Conservation (phyloP, 2,888 invertebrate species). For the Callinectes sapidus region DNA sequence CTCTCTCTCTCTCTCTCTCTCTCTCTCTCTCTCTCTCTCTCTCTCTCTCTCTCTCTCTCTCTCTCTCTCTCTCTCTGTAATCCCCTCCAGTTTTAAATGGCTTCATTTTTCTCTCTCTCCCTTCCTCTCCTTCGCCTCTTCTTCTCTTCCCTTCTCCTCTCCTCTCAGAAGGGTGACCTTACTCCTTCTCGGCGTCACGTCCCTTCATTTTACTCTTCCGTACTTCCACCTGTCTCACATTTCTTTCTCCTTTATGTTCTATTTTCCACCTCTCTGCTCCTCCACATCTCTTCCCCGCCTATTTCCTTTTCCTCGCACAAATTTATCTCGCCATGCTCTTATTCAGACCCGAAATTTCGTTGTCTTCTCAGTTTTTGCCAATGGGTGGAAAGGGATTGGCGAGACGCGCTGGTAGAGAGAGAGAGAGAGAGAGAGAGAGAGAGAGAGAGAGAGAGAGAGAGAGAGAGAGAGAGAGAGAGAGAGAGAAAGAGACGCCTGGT, state of each 20-base stretch:
- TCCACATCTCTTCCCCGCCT: not conserved
- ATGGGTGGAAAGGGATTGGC: conserved; percentile 15
- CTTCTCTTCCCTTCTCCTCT: not conserved
- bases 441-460: conserved; percentile 36
- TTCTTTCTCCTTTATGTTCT: conserved; percentile 16
- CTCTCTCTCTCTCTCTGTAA: conserved; percentile 42
- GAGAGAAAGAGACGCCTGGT: conserved; percentile 18
- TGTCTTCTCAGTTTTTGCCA: conserved; percentile 20
- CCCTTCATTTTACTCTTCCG: not conserved
- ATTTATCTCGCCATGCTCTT: not conserved
- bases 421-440: conserved; percentile 26
- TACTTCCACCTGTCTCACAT: conserved; percentile 19
- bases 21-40: conserved; percentile 50
- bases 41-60: conserved; percentile 45
- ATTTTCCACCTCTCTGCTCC: conserved; percentile 24
- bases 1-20: conserved; percentile 52
- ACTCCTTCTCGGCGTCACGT: not conserved
- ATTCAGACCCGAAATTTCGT: not conserved
- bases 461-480: conserved; percentile 37
- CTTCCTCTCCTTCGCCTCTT: not conserved
- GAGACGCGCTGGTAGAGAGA: not conserved
- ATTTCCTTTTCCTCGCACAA: not conserved
- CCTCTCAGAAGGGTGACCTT: not conserved
- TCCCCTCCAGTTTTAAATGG: conserved; percentile 38
- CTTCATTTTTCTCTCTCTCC: not conserved